Conservation (phyloP, 2,888 invertebrate species). For the Steinernema scapterisci region DNA sequence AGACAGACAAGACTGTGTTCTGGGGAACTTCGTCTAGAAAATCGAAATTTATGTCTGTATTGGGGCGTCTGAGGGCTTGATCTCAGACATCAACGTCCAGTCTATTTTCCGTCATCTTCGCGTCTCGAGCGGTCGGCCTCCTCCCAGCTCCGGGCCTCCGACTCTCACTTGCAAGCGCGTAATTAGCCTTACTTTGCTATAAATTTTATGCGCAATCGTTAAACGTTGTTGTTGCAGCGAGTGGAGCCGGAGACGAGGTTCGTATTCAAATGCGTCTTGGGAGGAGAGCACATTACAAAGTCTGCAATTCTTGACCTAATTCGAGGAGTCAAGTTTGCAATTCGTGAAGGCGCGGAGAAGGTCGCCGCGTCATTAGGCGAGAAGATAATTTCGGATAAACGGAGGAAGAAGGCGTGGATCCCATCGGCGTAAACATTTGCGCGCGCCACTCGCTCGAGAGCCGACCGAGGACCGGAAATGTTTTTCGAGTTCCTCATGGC, state of each 20-base stretch:
- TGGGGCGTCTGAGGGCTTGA: no score
- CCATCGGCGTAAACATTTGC: background rate
- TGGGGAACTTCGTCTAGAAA: no score
- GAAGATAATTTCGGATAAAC: conserved; percentile 9
- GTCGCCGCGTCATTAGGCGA: background rate
- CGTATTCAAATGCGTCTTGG: background rate
- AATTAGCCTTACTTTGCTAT: no score
- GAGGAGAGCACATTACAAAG: background rate
- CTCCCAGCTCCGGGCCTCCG: no score
- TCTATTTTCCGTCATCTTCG: no score
- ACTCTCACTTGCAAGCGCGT: no score
- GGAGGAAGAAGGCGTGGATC: background rate
- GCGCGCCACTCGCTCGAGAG: background rate
- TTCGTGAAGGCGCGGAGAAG: background rate
- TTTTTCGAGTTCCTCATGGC: conserved; percentile 1
- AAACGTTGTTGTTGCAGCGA: no score
- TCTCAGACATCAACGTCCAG: no score
- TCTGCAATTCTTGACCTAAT: background rate
- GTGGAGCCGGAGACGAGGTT: background rate
- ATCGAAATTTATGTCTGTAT: no score
- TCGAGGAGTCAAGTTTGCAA: background rate
- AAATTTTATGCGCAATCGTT: no score
- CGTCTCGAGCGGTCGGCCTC: no score
- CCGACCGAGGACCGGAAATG: background rate
- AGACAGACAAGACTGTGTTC: no score